A percentile compares a stretch with the other conserved stretches of the same genome.
These are phyloP conservation scores for Chaetogeoica ovagalla DNA, from an alignment of 2,888 invertebrate genomes.

Conservation along the genomic window DNA sequence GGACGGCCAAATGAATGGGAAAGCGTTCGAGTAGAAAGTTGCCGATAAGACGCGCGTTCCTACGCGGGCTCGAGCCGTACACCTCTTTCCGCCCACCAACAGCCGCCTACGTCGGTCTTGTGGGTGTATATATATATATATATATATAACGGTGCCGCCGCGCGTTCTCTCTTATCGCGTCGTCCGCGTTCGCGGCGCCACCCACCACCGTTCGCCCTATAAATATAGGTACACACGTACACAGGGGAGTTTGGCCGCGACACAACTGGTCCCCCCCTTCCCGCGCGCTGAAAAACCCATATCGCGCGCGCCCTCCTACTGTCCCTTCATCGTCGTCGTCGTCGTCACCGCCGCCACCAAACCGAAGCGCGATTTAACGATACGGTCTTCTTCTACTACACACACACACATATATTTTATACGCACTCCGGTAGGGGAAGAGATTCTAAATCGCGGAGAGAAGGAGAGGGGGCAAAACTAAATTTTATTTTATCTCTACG, in stretches of 20 bases:
- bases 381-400: slow-evolving; percentile 1
- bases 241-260: slow-evolving; percentile 33
- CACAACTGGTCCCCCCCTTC: slow-evolving; percentile 43
- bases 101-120: background rate
- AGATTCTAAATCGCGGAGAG: too few species aligned
- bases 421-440: too few species aligned
- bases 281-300: slow-evolving; percentile 16
- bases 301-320: background rate
- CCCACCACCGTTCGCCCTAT: background rate
- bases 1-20: slow-evolving; percentile 46
- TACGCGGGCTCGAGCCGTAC: background rate
- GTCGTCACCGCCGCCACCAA: background rate
- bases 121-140: too few species aligned
- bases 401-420: background rate
- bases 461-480: too few species aligned
- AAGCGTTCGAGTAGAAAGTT: slow-evolving; percentile 52
- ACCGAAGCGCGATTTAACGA: slow-evolving; percentile 13
- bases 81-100: slow-evolving; percentile 5
- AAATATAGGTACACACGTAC: background rate
- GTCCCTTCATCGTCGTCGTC: too few species aligned
- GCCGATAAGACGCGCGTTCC: slow-evolving; percentile 49
- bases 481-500: slow-evolving; percentile 10
- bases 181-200: background rate
- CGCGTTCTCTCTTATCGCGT: slow-evolving; percentile 44
- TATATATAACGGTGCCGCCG: too few species aligned